Conservation (phyloP, 2,888 invertebrate species). For the Graphium colonna region DNA sequence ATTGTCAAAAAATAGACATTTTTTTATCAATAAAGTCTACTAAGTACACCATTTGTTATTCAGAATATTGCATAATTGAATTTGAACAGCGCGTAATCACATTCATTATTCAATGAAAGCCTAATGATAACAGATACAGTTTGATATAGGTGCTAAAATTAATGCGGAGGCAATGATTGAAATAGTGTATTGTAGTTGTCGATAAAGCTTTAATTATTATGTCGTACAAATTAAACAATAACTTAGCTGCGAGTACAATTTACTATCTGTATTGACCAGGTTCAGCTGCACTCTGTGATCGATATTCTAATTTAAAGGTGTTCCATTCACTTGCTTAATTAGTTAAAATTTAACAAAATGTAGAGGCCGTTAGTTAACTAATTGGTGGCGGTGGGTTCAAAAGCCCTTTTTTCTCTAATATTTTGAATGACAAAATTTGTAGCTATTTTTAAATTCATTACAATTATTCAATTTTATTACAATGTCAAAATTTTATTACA, state of each 20-base stretch:
- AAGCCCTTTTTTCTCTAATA: no score
- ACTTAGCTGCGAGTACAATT: slow-evolving; percentile 27
- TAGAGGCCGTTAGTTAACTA: no score
- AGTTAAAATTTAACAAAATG: no score
- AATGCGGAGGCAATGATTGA: slow-evolving; percentile 4
- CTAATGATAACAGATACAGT: background rate
- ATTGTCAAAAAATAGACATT: background rate
- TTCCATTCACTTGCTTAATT: background rate
- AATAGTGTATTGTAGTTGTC: slow-evolving; percentile 6
- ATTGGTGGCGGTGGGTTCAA: no score
- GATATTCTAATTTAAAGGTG: background rate
- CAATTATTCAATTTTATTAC: no score
- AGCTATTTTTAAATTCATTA: no score
- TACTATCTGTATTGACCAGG: slow-evolving; percentile 24
- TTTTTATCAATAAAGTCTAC: background rate
- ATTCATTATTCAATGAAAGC: slow-evolving; percentile 6
- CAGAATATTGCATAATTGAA: slow-evolving; percentile 5
- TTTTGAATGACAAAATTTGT: no score
- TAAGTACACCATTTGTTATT: no score
- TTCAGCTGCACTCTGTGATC: slow-evolving; percentile 20
- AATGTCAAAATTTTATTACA: no score
- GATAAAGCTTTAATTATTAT: slow-evolving; percentile 30
- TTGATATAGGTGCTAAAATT: slow-evolving; percentile 7
- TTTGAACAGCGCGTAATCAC: background rate
- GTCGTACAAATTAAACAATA: slow-evolving; percentile 36